Evolutionary conservation across 2,888 invertebrate species (phyloP), one percentile per base, ranked within the genome.

Genomic region (Xylota segnis): DNA sequence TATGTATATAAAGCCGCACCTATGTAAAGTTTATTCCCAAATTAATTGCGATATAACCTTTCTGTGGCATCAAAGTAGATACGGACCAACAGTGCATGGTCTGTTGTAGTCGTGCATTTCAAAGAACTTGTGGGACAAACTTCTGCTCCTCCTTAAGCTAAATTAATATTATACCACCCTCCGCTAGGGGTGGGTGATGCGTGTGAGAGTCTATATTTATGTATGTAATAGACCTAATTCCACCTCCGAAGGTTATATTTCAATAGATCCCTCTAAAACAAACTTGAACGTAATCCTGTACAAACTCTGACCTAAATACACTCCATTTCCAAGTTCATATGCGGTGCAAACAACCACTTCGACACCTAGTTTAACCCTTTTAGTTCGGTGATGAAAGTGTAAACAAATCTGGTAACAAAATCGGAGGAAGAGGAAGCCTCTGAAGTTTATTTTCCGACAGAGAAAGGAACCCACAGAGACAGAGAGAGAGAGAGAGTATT

Each of bases 301-400:
- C 40, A 84, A 81, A 79, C 71, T 68, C 10, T 76, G 68, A 81
- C 86, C 86, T 68, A 76, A 76, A 76, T 76, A 76, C 50, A 86
- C 76, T 61, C 50, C 34, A 54, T 72, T 82, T 68, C 75, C 71
- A 86, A 86, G 82, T 86, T 82, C 72, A 77, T 71, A 63, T 70
- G 72, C 63, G 52, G 74, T 34, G 45, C 72, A 68, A 75, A 68
- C 74, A 81, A 74, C 76, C 76, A 56, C 70, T 65, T 65, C 63
- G 58, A 68, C 86, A 77, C 71, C 66, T 86, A 75, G 54, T 72
- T 74, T 29, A 70, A 82, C 75, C 68, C 75, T 70, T 70, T 82
- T 58, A 47, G 18, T 45, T 72, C 27, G 59, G 34, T 32, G 72
- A 83, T 68, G 68, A 52, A 81, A 71, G 37, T 71, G 58, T 56